Evolutionary conservation across 2,888 invertebrate species (phyloP), one percentile per base, ranked within the genome.

Genomic region (Quadriops clusia): DNA sequence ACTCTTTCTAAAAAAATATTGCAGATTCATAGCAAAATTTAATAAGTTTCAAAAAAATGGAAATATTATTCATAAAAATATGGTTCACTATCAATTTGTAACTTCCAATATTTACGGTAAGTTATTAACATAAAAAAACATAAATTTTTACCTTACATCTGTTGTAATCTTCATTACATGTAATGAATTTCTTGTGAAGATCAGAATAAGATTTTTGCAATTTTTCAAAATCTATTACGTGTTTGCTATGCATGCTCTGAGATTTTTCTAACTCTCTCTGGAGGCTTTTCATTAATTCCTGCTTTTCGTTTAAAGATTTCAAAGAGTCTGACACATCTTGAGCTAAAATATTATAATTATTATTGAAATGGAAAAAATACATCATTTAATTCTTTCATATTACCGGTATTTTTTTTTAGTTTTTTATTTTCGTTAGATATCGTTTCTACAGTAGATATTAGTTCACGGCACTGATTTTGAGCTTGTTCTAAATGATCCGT

Each of bases 261-360:
- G 35, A 17, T 35, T 43, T 44, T 4, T 40, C 43, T 31, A 44
- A 28, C 31, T 44, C 41, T 23, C 32, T 39, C 25, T 44, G 43
- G 17, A 44, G 25, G 10, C 37, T 39, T 17, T 43, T 43, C 3
- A 44, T 39, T 9, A 43, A 40, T 23, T 44, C 44, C 8, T 37
- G 40, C 27, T 44, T 43, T 18, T 44, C 40, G 8, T 32, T 36
- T 5, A 44, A 37, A 6, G 16, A 27, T 24, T 16, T 33, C 28
- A 18, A 23, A 9, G 35, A 35, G 17, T 37, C 34, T 17, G 34
- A 22, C 9, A 37, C 15, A 20, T 37, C 34, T 9, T n/a, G 21
- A 16, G 21, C 36, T 36, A n/a, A n/a, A n/a, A n/a, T n/a, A n/a
- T n/a, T n/a, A n/a, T n/a, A n/a, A 17, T 20, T 31, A n/a, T n/a